Conservation (phyloP, 2,888 invertebrate species). For the Hirtodrosophila trivittata region DNA sequence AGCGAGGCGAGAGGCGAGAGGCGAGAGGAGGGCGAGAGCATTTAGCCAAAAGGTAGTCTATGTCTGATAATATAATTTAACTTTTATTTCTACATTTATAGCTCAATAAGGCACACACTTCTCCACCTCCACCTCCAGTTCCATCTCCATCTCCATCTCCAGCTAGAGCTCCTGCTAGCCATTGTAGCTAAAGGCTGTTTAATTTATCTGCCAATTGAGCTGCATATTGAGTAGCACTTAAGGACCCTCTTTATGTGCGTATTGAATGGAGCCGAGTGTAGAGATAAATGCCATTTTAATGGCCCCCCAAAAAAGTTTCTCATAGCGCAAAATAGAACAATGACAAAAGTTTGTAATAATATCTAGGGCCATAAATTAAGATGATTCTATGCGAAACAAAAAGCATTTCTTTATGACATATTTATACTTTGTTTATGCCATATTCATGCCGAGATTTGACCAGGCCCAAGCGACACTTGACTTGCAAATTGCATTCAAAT, state of each 20-base stretch:
- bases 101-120: conserved; percentile 68
- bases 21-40: conserved; percentile 6
- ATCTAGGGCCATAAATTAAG: conserved; percentile 44
- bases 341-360: conserved; percentile 26
- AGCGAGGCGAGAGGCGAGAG: conserved; percentile 5
- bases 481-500: conserved; percentile 11
- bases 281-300: conserved; percentile 64
- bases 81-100: conserved; percentile 74
- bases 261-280: conserved; percentile 3
- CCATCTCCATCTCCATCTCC: neutral
- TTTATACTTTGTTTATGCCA: conserved; percentile 9
- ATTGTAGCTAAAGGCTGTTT: conserved; percentile 29
- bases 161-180: neutral
- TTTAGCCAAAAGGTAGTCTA: conserved; percentile 54
- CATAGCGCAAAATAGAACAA: conserved; percentile 3
- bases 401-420: conserved; percentile 9
- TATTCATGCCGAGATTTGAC: conserved; percentile 4
- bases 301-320: conserved; percentile 20
- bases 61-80: conserved; percentile 65
- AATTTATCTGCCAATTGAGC: conserved; percentile 55
- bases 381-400: conserved; percentile 6
- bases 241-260: conserved; percentile 45
- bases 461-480: neutral
- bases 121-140: neutral
- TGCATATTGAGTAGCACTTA: conserved; percentile 54